These are phyloP conservation scores for Megathymus violae DNA, from an alignment of 1,140 invertebrate species.

Conservation along the genomic window DNA sequence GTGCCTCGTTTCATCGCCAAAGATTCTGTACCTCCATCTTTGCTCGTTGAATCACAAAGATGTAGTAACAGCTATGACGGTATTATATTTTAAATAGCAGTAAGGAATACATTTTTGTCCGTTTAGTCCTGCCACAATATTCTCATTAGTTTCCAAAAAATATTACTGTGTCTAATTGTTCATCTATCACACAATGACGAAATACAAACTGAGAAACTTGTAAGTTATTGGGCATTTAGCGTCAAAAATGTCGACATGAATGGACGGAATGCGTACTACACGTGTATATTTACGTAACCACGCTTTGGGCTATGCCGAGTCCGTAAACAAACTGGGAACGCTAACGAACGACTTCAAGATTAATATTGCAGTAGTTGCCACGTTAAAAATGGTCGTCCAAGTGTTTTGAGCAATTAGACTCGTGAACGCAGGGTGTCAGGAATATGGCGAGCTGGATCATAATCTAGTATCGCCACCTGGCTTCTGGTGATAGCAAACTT, in stretches of 20 bases:
- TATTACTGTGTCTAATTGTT: background rate
- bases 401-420: conserved; percentile 7
- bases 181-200: conserved; percentile 8
- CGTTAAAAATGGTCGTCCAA: conserved; percentile 8
- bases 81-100: too few species aligned
- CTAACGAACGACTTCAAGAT: conserved; percentile 6
- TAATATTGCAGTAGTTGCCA: conserved; percentile 3
- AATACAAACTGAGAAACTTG: conserved; percentile 20
- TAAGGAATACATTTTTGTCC: too few species aligned
- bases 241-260: conserved; percentile 33
- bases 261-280: conserved; percentile 24
- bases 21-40: too few species aligned
- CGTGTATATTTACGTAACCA: conserved; percentile 24
- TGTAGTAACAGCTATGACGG: too few species aligned
- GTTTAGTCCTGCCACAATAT: too few species aligned
- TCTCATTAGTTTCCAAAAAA: too few species aligned
- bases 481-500: too few species aligned
- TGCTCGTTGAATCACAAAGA: too few species aligned
- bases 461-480: too few species aligned
- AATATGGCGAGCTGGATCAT: background rate
- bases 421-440: background rate
- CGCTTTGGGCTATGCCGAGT: conserved; percentile 13
- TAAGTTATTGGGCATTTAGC: conserved; percentile 10
- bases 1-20: too few species aligned
- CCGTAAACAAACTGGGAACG: conserved; percentile 14